A percentile compares a stretch with the other conserved stretches of the same genome.
Conservation (phyloP, 2,797 vertebrate species). For the Protonibea diacanthus region DNA sequence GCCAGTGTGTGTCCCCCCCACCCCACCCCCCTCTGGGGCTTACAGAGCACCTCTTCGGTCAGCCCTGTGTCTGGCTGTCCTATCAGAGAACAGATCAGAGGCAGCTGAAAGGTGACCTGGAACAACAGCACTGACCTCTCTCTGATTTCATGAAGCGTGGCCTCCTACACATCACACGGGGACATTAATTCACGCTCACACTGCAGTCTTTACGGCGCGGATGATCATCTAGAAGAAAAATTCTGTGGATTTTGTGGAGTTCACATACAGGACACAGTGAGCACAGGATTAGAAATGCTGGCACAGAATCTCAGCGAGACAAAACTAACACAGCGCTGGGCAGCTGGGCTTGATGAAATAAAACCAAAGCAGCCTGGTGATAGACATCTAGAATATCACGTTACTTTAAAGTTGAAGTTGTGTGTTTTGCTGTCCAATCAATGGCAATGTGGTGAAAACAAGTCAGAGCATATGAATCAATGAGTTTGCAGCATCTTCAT, state of each 20-base stretch:
- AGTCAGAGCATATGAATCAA: neutral
- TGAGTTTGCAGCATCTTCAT: too few species aligned
- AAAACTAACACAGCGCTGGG: neutral
- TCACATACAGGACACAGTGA: conserved; percentile 37
- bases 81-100: conserved; percentile 67
- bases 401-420: neutral
- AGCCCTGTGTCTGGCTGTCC: conserved; percentile 50
- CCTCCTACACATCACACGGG: conserved; percentile 21
- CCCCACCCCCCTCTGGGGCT: conserved; percentile 3
- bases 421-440: neutral
- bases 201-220: conserved; percentile 23
- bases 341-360: neutral
- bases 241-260: conserved; percentile 6
- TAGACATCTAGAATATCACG: neutral
- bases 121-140: conserved; percentile 55
- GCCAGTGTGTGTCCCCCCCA: conserved; percentile 12
- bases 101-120: conserved; percentile 46
- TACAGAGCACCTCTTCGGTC: conserved; percentile 50
- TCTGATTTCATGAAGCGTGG: conserved; percentile 58
- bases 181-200: conserved; percentile 16
- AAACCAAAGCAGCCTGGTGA: neutral
- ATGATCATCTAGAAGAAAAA: conserved; percentile 24
- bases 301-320: conserved; percentile 27
- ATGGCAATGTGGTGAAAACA: neutral
- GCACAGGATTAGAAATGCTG: conserved; percentile 17